phyloP scores from a whole-genome alignment of 2,113 vertebrate species.

The Sterrhoptilus dennistouni region DNA sequence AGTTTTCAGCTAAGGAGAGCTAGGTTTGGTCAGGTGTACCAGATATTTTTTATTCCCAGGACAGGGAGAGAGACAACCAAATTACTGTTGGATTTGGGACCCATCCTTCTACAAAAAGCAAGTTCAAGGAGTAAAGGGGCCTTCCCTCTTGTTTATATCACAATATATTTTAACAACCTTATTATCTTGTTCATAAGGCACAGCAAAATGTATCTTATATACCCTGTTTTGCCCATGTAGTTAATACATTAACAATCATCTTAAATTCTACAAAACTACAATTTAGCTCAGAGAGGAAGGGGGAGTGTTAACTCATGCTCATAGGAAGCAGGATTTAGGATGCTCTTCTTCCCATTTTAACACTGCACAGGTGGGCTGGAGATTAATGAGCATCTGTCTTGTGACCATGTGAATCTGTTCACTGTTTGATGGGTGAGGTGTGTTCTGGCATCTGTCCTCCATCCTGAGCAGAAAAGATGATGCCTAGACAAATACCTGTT shows the following conservation, averaged over 20 bases:
- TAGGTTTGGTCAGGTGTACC: neutral
- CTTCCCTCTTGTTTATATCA: neutral
- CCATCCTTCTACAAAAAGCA: neutral
- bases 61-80: neutral
- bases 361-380: neutral
- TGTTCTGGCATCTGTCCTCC: neutral
- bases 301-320: neutral
- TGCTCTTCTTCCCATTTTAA: neutral
- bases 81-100: neutral
- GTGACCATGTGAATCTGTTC: neutral
- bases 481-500: neutral
- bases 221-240: neutral
- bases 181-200: neutral
- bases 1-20: neutral
- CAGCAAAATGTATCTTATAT: neutral
- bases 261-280: neutral
- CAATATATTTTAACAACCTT: neutral
- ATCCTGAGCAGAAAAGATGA: neutral
- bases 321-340: neutral
- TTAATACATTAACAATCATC: neutral
- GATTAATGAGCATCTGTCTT: neutral
- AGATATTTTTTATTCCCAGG: neutral
- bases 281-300: neutral
- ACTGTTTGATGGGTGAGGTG: neutral
- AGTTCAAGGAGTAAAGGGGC: neutral